Conservation (phyloP, 1,140 invertebrate genomes). For the Diachasma alloeum region DNA sequence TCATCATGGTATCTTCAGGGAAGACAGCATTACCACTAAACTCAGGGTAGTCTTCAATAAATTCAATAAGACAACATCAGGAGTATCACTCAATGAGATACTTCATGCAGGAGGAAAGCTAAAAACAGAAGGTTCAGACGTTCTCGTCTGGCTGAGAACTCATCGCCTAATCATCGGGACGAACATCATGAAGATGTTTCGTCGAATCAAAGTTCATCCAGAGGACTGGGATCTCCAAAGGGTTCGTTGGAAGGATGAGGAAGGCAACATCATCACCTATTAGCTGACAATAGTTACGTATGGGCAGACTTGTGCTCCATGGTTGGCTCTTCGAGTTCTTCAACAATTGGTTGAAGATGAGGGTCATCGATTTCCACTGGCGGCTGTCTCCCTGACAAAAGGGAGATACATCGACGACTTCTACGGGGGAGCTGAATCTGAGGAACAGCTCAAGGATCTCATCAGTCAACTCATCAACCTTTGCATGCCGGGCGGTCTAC, state of each 20-base stretch:
- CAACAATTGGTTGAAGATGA: slow-evolving; percentile 3
- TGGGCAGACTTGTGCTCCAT: slow-evolving; percentile 44
- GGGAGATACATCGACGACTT: slow-evolving; percentile 24
- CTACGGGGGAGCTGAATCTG: slow-evolving; percentile 11
- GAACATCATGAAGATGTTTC: no score
- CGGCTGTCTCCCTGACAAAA: not conserved
- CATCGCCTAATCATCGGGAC: no score
- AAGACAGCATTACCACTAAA: no score
- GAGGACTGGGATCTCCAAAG: slow-evolving; percentile 39
- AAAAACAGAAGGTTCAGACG: no score
- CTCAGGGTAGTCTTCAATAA: no score
- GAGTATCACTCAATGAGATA: no score
- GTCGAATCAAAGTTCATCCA: slow-evolving; percentile 30
- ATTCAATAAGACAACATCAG: no score
- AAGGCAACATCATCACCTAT: not conserved
- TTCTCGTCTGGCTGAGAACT: no score
- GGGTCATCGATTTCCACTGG: not conserved
- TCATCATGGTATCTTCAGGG: no score
- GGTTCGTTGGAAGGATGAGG: slow-evolving; percentile 45
- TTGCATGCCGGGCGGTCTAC: no score
- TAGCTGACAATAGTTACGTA: slow-evolving; percentile 7
- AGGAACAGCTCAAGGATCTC: not conserved
- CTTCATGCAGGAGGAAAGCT: no score
- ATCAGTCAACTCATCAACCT: no score
- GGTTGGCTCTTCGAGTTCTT: not conserved